These are phyloP conservation scores for Rhopalosiphum padi DNA, from an alignment of 1,140 invertebrate species.

Conservation along the genomic window DNA sequence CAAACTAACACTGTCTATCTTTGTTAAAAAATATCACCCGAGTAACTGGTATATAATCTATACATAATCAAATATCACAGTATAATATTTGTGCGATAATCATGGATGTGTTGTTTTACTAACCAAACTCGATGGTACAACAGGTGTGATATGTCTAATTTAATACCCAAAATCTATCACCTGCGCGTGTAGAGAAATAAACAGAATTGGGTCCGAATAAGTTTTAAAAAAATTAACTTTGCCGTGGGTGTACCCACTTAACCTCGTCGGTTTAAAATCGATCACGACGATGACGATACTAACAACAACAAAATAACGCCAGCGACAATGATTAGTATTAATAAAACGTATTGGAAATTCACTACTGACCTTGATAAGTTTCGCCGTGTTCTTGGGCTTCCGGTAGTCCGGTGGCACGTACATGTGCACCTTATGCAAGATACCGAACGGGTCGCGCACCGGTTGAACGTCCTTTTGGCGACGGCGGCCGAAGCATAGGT, in stretches of 20 bases:
- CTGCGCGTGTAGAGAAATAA: background rate
- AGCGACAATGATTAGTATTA: background rate
- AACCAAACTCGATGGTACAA: no score
- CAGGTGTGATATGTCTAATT: no score
- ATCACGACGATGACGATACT: no score
- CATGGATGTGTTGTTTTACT: no score
- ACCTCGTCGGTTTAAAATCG: background rate
- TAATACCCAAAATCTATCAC: background rate
- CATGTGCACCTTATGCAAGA: constrained; percentile 63
- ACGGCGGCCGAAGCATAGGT: background rate
- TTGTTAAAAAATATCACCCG: background rate
- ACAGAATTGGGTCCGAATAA: background rate
- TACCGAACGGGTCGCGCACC: constrained; percentile 65
- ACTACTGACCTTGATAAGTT: constrained; percentile 68
- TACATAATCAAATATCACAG: no score
- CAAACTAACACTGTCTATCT: background rate
- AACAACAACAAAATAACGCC: background rate
- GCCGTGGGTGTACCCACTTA: background rate
- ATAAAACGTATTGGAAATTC: background rate
- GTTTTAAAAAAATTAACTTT: background rate
- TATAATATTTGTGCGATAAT: no score
- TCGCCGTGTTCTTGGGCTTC: constrained; percentile 68
- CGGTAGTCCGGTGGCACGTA: constrained; percentile 69
- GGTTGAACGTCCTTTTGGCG: constrained; percentile 63
- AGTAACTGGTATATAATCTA: background rate